phyloP scores from a whole-genome alignment of 2,797 vertebrate species.

The Cuniculus paca region DNA sequence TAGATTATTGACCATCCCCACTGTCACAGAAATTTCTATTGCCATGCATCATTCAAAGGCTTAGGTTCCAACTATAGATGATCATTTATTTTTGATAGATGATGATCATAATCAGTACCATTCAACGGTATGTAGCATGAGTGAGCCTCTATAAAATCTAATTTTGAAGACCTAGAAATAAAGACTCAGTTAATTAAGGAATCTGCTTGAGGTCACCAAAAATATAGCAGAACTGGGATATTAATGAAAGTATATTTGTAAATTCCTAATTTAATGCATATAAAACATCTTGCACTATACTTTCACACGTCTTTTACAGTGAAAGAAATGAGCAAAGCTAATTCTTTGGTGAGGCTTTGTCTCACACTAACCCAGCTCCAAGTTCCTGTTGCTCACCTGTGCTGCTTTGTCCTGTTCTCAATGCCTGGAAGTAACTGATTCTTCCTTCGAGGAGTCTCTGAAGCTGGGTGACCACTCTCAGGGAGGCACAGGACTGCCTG shows the following conservation, averaged over 20 bases:
- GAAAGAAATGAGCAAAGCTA: neutral
- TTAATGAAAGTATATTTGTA: neutral
- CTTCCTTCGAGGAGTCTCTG: neutral
- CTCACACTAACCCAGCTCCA: neutral
- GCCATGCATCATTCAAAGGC: neutral
- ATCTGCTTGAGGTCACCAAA: neutral
- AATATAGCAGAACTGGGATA: neutral
- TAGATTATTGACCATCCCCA: neutral
- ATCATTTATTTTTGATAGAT: neutral
- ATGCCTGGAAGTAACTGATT: neutral
- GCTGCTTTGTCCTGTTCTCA: neutral
- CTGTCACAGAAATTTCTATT: neutral
- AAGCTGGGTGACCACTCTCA: neutral
- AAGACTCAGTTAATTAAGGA: neutral
- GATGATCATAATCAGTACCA: neutral
- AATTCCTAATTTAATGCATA: neutral
- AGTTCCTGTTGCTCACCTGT: neutral
- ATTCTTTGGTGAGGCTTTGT: neutral
- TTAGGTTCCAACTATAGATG: neutral
- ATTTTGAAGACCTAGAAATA: neutral
- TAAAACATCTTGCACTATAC: neutral
- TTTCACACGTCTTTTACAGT: neutral
- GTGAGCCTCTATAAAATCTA: conserved; percentile 2
- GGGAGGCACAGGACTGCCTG: neutral
- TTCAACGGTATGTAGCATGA: neutral